phyloP scores from a whole-genome alignment of 1,140 invertebrate genomes.

The Drosophila subobscura region DNA sequence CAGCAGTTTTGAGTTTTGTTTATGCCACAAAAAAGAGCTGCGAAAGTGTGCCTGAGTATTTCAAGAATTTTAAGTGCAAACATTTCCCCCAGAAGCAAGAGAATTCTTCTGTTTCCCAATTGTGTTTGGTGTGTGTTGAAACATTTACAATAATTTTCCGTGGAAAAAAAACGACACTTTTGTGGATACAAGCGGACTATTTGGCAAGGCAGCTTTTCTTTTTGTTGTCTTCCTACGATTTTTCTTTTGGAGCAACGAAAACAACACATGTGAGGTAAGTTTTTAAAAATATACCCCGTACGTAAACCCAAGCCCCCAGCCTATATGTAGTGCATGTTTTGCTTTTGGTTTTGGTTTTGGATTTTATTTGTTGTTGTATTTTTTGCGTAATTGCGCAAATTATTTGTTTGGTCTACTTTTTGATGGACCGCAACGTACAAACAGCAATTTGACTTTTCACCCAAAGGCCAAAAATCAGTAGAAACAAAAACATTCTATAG shows the following conservation, averaged over 20 bases:
- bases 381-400: slow-evolving; percentile 77
- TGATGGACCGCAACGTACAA: slow-evolving; percentile 56
- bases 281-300: slow-evolving; percentile 25
- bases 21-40: slow-evolving; percentile 35
- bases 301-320: background rate
- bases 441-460: slow-evolving; percentile 72
- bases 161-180: slow-evolving; percentile 41
- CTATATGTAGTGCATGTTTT: slow-evolving; percentile 5
- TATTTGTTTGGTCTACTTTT: slow-evolving; percentile 78
- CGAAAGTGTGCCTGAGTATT: slow-evolving; percentile 24
- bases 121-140: slow-evolving; percentile 42
- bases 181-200: slow-evolving; percentile 36
- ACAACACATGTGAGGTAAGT: slow-evolving; percentile 48
- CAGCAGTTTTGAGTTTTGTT: slow-evolving; percentile 43
- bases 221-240: background rate
- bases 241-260: slow-evolving; percentile 20
- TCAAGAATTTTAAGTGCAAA: slow-evolving; percentile 72
- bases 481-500: slow-evolving; percentile 27
- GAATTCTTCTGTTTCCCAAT: slow-evolving; percentile 51
- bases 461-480: slow-evolving; percentile 48
- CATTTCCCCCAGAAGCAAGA: slow-evolving; percentile 22
- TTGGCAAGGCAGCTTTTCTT: slow-evolving; percentile 40
- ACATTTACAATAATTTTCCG: slow-evolving; percentile 35
- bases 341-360: slow-evolving; percentile 20
- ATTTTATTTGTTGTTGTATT: background rate